phyloP scores from a whole-genome alignment of 2,888 invertebrate species.

The Acrobasis consociella region DNA sequence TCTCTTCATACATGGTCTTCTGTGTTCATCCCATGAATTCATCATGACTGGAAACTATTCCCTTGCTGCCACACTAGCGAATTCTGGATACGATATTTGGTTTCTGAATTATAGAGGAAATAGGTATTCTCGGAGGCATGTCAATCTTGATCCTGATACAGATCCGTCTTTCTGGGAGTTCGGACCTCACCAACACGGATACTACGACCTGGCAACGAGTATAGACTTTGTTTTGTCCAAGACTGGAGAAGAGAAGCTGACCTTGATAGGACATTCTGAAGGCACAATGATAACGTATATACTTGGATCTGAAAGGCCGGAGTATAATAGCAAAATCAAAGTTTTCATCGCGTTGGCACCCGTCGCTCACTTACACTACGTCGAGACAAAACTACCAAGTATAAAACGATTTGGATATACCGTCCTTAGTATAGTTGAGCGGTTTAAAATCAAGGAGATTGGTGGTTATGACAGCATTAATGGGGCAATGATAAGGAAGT shows the following conservation, averaged over 20 bases:
- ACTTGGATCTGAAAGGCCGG: slow-evolving; percentile 71
- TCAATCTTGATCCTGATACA: slow-evolving; percentile 21
- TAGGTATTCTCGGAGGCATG: slow-evolving; percentile 25
- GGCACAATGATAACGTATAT: slow-evolving; percentile 83
- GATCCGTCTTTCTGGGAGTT: slow-evolving; percentile 1
- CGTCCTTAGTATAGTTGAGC: neutral
- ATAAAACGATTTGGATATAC: neutral
- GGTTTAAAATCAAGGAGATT: neutral
- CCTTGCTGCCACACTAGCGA: slow-evolving; percentile 14
- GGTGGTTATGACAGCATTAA: neutral
- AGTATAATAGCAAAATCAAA: slow-evolving; percentile 80
- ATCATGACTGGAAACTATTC: slow-evolving; percentile 23
- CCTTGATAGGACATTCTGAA: slow-evolving; percentile 86
- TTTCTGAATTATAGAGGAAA: slow-evolving; percentile 26
- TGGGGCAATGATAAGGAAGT: neutral
- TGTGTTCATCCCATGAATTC: slow-evolving; percentile 23
- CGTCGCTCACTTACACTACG: slow-evolving; percentile 42
- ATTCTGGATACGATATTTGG: slow-evolving; percentile 28
- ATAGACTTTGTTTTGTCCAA: slow-evolving; percentile 48
- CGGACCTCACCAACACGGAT: slow-evolving; percentile 84
- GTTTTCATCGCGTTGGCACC: slow-evolving; percentile 77
- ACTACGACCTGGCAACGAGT: slow-evolving; percentile 85
- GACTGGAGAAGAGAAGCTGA: slow-evolving; percentile 77
- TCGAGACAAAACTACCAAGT: neutral
- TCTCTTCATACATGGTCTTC: slow-evolving; percentile 25